These are phyloP conservation scores for Ahaetulla prasina DNA, from an alignment of 2,113 vertebrate genomes.

Conservation along the genomic window DNA sequence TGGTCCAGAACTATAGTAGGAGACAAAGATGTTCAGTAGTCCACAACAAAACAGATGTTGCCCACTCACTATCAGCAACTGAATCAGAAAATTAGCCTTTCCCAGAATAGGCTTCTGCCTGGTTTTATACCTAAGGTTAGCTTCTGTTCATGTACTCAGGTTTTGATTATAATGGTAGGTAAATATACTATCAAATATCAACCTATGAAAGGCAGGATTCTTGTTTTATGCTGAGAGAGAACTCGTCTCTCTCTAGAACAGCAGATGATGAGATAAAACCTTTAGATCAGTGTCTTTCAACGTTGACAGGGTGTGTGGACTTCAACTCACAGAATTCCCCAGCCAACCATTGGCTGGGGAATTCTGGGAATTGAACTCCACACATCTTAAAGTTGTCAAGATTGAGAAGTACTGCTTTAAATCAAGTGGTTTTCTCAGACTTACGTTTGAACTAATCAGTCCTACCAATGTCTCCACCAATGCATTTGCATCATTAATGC, in stretches of 20 bases:
- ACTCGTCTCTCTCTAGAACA: background rate
- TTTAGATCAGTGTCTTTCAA: background rate
- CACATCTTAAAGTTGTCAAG: background rate
- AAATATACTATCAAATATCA: background rate
- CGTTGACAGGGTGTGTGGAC: background rate
- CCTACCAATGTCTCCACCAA: background rate
- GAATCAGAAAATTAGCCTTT: background rate
- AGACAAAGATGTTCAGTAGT: background rate
- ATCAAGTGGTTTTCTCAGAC: background rate
- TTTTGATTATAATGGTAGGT: background rate
- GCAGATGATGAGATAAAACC: background rate
- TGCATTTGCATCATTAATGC: fast-evolving
- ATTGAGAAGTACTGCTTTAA: background rate
- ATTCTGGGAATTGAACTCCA: no score
- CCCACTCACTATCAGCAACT: background rate
- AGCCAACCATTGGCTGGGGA: no score
- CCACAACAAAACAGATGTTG: background rate
- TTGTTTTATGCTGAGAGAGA: background rate
- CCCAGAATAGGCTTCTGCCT: background rate
- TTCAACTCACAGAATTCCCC: background rate
- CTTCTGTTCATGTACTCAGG: background rate
- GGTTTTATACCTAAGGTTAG: background rate
- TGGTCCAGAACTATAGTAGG: slow-evolving; percentile 81
- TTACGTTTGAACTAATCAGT: background rate
- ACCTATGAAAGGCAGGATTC: background rate